Percentiles rank a stretch among this genome's conserved stretches.
Conservation (phyloP, 2,113 vertebrate genomes). For the Bungarus multicinctus region DNA sequence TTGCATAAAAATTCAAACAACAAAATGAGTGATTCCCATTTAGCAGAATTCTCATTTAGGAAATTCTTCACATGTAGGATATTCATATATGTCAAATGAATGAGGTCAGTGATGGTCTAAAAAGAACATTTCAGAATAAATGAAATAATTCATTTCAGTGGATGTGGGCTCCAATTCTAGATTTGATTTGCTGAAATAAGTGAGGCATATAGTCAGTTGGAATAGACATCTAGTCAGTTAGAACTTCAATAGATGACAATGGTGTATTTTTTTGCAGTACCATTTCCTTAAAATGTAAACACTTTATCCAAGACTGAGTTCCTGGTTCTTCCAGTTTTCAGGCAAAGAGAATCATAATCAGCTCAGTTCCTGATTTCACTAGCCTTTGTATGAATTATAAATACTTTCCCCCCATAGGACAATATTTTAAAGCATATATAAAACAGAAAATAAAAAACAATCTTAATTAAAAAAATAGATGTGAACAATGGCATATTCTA, state of each 20-base stretch:
- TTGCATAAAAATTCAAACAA: neutral
- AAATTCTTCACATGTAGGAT: neutral
- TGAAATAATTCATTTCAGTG: neutral
- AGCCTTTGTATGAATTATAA: neutral
- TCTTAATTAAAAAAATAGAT: neutral
- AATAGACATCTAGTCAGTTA: neutral
- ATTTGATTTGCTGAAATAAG: neutral
- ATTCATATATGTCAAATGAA: neutral
- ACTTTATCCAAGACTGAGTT: neutral
- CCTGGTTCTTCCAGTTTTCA: neutral
- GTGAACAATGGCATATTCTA: neutral
- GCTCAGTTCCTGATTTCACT: neutral
- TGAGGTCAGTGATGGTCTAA: neutral
- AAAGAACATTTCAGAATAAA: neutral
- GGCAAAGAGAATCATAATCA: neutral
- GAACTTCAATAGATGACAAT: neutral
- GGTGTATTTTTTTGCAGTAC: neutral
- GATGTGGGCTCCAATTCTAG: neutral
- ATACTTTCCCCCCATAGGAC: too few species aligned
- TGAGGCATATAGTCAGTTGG: neutral
- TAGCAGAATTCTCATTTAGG: neutral
- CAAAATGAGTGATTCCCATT: neutral
- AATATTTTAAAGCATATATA: neutral
- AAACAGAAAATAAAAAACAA: neutral
- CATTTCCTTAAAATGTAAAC: neutral